Conservation (phyloP, 1,140 invertebrate species). For the Drosophila quadrilineata region DNA sequence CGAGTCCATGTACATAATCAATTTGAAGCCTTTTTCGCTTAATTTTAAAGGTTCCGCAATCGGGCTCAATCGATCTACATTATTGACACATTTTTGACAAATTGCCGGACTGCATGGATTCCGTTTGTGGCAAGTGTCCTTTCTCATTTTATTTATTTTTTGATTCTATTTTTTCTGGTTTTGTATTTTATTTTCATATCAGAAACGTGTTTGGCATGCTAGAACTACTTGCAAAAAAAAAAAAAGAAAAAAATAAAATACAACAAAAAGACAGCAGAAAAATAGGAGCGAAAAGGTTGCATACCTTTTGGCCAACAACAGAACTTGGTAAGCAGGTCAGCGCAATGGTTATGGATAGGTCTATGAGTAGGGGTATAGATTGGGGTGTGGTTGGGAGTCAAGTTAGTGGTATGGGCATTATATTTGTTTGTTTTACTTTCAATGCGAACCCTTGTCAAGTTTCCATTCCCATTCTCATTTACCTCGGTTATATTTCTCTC, state of each 20-base stretch:
- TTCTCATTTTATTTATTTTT: conserved; percentile 13
- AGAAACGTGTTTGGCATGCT: conserved; percentile 63
- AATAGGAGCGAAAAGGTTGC: conserved; percentile 49
- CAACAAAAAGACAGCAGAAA: too few relatives aligned
- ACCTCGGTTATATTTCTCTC: too few relatives aligned
- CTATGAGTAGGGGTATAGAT: too few relatives aligned
- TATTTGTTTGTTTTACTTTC: conserved; percentile 72
- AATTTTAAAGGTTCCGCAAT: conserved; percentile 41
- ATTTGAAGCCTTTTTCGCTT: conserved; percentile 56
- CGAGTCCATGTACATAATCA: conserved; percentile 19
- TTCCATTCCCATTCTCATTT: too few relatives aligned
- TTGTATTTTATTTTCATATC: conserved; percentile 44
- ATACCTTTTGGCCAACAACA: conserved; percentile 49
- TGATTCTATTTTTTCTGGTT: conserved; percentile 18
- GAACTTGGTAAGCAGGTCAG: conserved; percentile 10
- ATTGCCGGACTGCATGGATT: conserved; percentile 53
- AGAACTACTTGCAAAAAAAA: conserved; percentile 20
- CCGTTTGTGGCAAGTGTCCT: conserved; percentile 42
- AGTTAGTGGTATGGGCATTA: conserved; percentile 60
- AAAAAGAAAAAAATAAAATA: too few relatives aligned
- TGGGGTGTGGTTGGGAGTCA: conserved; percentile 8
- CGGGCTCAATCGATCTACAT: conserved; percentile 67
- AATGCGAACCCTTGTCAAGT: conserved; percentile 66
- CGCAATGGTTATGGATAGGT: too few relatives aligned
- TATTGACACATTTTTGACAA: conserved; percentile 80